Percentiles rank a stretch among this genome's conserved stretches.
phyloP scores from a whole-genome alignment of 1,140 invertebrate genomes.

The Parapsyche elsis region DNA sequence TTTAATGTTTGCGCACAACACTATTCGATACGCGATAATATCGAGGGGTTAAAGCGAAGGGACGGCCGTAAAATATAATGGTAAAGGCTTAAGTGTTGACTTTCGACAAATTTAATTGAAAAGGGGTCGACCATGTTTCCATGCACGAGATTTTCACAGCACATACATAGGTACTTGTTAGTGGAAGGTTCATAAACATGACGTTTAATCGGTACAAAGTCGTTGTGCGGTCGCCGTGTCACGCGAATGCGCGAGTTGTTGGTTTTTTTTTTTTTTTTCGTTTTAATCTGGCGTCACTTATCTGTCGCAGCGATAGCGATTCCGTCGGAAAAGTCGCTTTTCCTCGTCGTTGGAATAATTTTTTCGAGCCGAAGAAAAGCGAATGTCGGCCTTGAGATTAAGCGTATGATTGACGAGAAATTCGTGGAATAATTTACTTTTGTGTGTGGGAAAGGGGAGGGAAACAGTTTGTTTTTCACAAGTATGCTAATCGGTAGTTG shows the following conservation, averaged over 20 bases:
- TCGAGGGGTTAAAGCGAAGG: background rate
- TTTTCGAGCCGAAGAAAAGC: background rate
- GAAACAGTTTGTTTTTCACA: background rate
- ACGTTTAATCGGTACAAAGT: too few species aligned
- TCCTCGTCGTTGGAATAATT: background rate
- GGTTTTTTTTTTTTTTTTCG: too few species aligned
- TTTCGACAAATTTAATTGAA: too few species aligned
- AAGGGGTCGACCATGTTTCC: too few species aligned
- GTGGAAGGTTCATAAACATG: too few species aligned
- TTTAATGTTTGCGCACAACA: slow-evolving; percentile 28
- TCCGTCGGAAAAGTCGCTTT: background rate
- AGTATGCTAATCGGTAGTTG: slow-evolving; percentile 1
- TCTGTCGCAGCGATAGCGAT: too few species aligned
- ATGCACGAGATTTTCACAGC: too few species aligned
- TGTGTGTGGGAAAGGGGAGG: background rate
- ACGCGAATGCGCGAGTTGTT: too few species aligned
- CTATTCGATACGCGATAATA: slow-evolving; percentile 2
- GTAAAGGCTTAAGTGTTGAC: too few species aligned
- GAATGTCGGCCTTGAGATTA: background rate
- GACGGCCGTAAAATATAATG: background rate
- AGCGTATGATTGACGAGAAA: slow-evolving; percentile 6
- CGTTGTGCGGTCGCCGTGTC: too few species aligned
- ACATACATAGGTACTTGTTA: too few species aligned
- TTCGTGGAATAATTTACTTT: slow-evolving; percentile 4
- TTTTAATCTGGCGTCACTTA: too few species aligned